Conservation (phyloP, 2,113 vertebrate genomes). For the Cochlearius cochlearius region DNA sequence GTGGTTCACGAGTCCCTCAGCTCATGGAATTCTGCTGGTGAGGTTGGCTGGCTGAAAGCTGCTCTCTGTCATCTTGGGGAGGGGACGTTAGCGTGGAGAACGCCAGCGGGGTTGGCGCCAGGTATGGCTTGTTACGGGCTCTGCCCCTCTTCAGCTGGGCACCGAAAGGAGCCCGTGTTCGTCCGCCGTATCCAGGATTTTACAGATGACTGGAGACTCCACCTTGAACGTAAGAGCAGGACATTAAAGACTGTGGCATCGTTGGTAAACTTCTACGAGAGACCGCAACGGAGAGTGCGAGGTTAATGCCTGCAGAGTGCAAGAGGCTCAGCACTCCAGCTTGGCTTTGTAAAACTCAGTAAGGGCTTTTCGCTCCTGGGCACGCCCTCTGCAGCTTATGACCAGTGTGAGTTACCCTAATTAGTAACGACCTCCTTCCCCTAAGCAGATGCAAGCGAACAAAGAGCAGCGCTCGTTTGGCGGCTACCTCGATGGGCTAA, state of each 20-base stretch:
- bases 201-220: constrained; percentile 97
- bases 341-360: neutral
- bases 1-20: constrained; percentile 56
- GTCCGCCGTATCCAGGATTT: constrained; percentile 94
- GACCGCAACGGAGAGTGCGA: rapidly evolving
- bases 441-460: neutral
- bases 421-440: neutral
- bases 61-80: neutral
- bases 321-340: neutral
- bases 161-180: constrained; percentile 93
- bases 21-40: constrained; percentile 44
- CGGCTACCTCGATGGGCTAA: rapidly evolving
- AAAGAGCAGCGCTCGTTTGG: neutral
- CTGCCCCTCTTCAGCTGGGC: constrained; percentile 80
- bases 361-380: neutral
- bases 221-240: constrained; percentile 74
- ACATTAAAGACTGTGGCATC: neutral
- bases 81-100: neutral
- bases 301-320: too few species aligned
- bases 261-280: neutral
- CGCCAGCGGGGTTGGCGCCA: neutral
- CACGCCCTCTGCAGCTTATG: neutral
- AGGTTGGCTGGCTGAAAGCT: neutral
- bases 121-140: neutral
- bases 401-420: neutral